Percentiles rank a stretch among this genome's conserved stretches.
phyloP scores from a whole-genome alignment of 2,888 invertebrate species.

The Drosophila mimetica region DNA sequence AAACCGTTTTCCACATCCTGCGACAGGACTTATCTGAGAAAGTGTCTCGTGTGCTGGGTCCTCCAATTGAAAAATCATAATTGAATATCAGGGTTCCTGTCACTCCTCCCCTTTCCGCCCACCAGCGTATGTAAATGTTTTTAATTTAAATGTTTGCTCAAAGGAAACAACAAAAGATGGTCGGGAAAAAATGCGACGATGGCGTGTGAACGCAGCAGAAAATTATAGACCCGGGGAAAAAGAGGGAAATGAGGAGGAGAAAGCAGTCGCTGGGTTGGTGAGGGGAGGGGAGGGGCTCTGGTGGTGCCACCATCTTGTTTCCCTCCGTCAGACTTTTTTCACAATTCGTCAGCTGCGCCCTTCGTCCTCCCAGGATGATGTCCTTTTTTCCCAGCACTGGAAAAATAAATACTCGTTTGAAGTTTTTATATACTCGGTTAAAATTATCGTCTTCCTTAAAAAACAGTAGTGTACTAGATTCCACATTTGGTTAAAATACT shows the following conservation, averaged over 20 bases:
- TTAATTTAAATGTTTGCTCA: conserved; percentile 77
- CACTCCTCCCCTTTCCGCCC: conserved; percentile 43
- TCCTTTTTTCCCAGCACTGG: conserved; percentile 27
- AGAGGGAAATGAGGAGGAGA: conserved; percentile 14
- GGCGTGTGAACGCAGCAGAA: conserved; percentile 78
- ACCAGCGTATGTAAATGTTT: conserved; percentile 71
- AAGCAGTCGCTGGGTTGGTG: background rate
- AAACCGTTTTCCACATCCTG: background rate
- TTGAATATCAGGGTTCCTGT: conserved; percentile 68
- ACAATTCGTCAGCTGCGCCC: conserved; percentile 81
- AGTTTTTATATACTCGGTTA: no score
- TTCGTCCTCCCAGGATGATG: conserved; percentile 41
- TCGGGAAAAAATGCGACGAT: conserved; percentile 69
- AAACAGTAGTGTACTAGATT: no score
- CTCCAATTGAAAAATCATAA: conserved; percentile 70
- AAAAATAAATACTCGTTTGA: no score
- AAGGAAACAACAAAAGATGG: conserved; percentile 54
- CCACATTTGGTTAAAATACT: no score
- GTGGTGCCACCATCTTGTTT: conserved; percentile 63
- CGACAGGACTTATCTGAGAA: conserved; percentile 43
- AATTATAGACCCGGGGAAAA: conserved; percentile 54
- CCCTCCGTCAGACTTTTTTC: conserved; percentile 60
- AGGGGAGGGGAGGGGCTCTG: background rate
- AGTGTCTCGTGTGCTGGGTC: conserved; percentile 42
- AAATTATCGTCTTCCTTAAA: no score